Conservation (phyloP, 2,888 invertebrate genomes). For the Leucoptera coffeella region DNA sequence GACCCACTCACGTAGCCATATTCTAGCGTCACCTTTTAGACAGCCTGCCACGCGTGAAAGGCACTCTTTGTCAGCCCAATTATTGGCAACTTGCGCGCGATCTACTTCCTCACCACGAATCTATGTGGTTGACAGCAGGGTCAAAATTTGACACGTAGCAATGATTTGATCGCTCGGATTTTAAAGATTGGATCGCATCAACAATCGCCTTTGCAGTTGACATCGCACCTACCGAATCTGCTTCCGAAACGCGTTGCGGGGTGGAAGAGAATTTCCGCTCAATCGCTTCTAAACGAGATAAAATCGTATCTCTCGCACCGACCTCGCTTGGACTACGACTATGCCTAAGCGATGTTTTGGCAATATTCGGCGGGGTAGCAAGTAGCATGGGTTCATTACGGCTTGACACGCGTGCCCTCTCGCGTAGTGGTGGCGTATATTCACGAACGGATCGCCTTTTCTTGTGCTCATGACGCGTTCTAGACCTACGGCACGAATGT, state of each 20-base stretch:
- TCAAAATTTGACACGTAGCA: conserved; percentile 1
- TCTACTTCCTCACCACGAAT: conserved; percentile 2
- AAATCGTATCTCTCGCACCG: not conserved
- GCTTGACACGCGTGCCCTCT: too few species aligned
- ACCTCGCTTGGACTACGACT: too few species aligned
- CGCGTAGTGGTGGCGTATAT: too few species aligned
- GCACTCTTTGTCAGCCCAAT: conserved; percentile 1
- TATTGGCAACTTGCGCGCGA: not conserved
- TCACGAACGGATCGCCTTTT: too few species aligned
- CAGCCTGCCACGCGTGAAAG: too few species aligned
- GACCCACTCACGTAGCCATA: conserved; percentile 1
- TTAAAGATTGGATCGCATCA: conserved; percentile 1
- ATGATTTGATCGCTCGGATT: not conserved
- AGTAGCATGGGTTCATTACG: too few species aligned
- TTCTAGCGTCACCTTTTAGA: not conserved
- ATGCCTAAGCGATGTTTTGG: too few species aligned
- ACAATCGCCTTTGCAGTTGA: not conserved
- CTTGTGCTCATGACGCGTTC: too few species aligned
- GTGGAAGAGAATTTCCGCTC: not conserved
- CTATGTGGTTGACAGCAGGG: not conserved
- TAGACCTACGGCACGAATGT: too few species aligned
- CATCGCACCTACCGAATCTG: too few species aligned
- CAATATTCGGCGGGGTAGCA: too few species aligned
- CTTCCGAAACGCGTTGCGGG: not conserved
- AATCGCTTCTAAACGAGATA: not conserved